A percentile compares a stretch with the other conserved stretches of the same genome.
Evolutionary conservation across 2,888 invertebrate genomes (phyloP).

Genomic region (Meteorus colon): DNA sequence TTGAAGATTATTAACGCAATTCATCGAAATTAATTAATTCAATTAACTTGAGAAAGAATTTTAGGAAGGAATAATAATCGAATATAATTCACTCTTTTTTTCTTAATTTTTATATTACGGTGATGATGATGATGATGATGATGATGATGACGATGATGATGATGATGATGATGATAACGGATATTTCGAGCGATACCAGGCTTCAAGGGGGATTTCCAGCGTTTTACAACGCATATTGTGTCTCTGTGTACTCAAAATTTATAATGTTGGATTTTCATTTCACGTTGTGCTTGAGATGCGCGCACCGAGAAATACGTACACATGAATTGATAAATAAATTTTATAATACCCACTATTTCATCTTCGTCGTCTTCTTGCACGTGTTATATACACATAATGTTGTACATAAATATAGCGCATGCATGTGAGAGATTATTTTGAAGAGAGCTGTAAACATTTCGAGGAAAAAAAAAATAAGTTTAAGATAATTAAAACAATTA

Average conservation of each 20-base stretch:
- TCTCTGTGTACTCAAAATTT: constrained; percentile 10
- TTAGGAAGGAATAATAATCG: background rate
- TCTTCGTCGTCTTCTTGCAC: background rate
- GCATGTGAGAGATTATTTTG: background rate
- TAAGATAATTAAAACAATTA: background rate
- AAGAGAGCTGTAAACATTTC: constrained; percentile 10
- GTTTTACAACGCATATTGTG: constrained; percentile 4
- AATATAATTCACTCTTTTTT: background rate
- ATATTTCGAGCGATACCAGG: background rate
- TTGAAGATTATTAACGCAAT: background rate
- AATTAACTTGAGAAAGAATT: background rate
- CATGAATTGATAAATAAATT: constrained; percentile 3
- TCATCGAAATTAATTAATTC: background rate
- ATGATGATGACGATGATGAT: background rate
- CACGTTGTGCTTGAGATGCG: background rate
- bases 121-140: background rate
- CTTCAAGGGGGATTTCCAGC: background rate
- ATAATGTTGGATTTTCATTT: background rate
- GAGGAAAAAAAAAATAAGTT: background rate
- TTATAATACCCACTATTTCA: constrained; percentile 9
- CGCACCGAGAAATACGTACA: background rate
- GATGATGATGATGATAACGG: background rate
- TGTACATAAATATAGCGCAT: background rate
- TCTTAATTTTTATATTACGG: background rate
- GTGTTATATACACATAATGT: background rate